Conservation (phyloP, 2,113 vertebrate genomes). For the Hippoglossus stenolepis region DNA sequence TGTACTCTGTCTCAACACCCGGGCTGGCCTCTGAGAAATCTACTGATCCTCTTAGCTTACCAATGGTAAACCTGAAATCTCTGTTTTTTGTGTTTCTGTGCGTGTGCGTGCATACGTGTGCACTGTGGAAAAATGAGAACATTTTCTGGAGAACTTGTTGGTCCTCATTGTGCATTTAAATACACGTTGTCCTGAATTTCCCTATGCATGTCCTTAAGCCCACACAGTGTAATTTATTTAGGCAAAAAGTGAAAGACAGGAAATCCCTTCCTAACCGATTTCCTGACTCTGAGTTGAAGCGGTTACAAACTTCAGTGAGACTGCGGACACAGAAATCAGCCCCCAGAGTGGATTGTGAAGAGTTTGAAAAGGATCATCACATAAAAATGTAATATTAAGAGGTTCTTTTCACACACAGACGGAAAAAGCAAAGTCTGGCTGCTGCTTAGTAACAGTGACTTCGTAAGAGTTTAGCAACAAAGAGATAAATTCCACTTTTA, state of each 20-base stretch:
- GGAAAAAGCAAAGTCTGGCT: neutral
- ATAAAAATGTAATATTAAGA: too few species aligned
- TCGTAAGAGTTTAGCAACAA: neutral
- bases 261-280: conserved; percentile 28
- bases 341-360: too few species aligned
- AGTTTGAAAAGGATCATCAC: too few species aligned
- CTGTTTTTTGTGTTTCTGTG: neutral
- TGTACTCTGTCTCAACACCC: conserved; percentile 95
- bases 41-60: conserved; percentile 89
- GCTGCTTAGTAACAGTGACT: neutral
- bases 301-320: too few species aligned
- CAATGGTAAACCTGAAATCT: conserved; percentile 85
- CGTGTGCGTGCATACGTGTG: conserved; percentile 5
- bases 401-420: neutral
- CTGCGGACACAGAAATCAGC: neutral
- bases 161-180: conserved; percentile 7
- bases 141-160: neutral
- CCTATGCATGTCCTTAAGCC: neutral
- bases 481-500: conserved; percentile 20
- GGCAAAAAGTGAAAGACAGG: conserved; percentile 21
- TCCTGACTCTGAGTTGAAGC: conserved; percentile 5
- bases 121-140: too few species aligned
- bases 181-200: conserved; percentile 1
- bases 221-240: neutral
- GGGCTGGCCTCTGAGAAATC: conserved; percentile 96